These are phyloP conservation scores for Microplitis demolitor DNA, from an alignment of 1,140 invertebrate genomes.

Conservation along the genomic window DNA sequence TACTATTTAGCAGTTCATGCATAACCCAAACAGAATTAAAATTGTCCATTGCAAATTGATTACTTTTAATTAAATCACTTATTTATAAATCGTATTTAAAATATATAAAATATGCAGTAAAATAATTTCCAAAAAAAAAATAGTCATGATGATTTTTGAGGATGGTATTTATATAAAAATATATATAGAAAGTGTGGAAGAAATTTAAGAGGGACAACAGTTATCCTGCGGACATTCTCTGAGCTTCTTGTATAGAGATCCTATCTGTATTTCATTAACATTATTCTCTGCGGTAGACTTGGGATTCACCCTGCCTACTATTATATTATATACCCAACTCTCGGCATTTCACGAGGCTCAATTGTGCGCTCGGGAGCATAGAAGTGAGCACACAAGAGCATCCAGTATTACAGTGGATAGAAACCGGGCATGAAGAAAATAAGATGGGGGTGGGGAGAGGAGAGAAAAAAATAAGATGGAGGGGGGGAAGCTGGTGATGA, in stretches of 20 bases:
- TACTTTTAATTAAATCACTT: too few relatives aligned
- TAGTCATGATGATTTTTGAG: too few relatives aligned
- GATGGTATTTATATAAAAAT: neutral
- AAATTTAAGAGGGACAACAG: slow-evolving; percentile 28
- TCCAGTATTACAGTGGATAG: neutral
- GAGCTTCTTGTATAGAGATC: slow-evolving; percentile 55
- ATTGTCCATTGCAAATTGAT: neutral
- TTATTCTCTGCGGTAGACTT: slow-evolving; percentile 58
- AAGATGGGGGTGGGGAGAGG: neutral
- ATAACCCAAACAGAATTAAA: slow-evolving; percentile 6
- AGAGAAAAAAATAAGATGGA: neutral
- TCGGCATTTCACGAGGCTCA: slow-evolving; percentile 25
- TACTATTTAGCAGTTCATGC: slow-evolving; percentile 22
- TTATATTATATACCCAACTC: neutral
- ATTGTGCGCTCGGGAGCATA: slow-evolving; percentile 38
- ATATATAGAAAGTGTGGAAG: neutral
- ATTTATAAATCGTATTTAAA: too few relatives aligned
- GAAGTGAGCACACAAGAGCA: neutral
- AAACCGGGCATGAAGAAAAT: neutral
- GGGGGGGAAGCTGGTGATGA: too few relatives aligned
- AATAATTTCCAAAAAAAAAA: too few relatives aligned
- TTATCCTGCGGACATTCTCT: slow-evolving; percentile 16
- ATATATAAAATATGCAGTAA: too few relatives aligned
- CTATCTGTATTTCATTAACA: slow-evolving; percentile 64
- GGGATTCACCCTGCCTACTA: slow-evolving; percentile 23